phyloP scores from a whole-genome alignment of 2,797 vertebrate genomes.

The Leucoraja ocellata region DNA sequence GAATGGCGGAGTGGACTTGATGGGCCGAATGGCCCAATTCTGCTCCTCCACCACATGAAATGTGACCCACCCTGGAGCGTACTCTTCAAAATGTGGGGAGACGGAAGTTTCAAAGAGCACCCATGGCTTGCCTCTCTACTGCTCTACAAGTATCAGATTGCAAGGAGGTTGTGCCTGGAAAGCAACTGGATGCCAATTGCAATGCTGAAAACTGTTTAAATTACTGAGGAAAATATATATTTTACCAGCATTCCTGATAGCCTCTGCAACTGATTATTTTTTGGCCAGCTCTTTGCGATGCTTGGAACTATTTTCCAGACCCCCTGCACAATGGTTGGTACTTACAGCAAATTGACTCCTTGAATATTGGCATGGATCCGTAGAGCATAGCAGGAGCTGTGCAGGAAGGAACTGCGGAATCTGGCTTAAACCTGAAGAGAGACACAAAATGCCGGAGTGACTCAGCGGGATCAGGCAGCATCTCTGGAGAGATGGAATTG shows the following conservation, averaged over 20 bases:
- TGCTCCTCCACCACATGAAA: too few species aligned
- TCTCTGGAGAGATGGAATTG: too few species aligned
- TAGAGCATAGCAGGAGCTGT: neutral
- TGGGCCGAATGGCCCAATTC: too few species aligned
- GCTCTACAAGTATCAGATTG: neutral
- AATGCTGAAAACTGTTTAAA: neutral
- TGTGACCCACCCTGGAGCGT: neutral
- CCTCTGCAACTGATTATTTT: constrained; percentile 29
- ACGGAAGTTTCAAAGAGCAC: neutral
- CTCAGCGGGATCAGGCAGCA: too few species aligned
- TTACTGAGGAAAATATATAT: neutral
- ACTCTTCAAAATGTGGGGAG: neutral
- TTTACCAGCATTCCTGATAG: constrained; percentile 8
- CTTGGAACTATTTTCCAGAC: neutral
- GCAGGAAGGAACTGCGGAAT: too few species aligned
- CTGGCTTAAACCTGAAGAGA: too few species aligned
- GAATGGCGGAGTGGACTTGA: too few species aligned
- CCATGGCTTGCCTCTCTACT: too few species aligned
- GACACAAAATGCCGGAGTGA: too few species aligned
- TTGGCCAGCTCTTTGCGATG: constrained; percentile 18
- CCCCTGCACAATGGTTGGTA: neutral
- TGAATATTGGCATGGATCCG: constrained; percentile 5
- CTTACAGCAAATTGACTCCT: neutral
- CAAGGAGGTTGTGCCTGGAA: neutral
- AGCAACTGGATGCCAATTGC: neutral